phyloP scores from a whole-genome alignment of 1,140 invertebrate genomes.

The Pachypsylla venusta region DNA sequence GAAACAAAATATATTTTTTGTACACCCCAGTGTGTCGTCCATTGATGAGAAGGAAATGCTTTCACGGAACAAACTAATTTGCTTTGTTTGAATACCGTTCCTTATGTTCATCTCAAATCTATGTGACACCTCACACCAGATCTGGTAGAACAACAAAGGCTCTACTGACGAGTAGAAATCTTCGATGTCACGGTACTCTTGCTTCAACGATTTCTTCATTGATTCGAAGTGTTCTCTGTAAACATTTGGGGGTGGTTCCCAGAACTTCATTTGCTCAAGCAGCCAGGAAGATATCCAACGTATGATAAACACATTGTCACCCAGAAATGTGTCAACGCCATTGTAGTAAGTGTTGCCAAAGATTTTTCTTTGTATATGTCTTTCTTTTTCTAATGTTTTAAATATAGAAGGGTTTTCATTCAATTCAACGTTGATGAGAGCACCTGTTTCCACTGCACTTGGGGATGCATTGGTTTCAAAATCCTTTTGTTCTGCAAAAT shows the following conservation, averaged over 20 bases:
- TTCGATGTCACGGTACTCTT: neutral
- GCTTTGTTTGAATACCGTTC: too few species aligned
- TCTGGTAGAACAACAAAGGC: neutral
- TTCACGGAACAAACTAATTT: neutral
- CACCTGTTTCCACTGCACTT: too few species aligned
- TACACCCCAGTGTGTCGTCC: neutral
- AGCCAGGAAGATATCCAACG: neutral
- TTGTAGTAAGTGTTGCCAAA: neutral
- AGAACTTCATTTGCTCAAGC: neutral
- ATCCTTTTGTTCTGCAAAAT: too few species aligned
- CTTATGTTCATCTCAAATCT: neutral
- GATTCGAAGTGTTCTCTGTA: neutral
- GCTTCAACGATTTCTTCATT: neutral
- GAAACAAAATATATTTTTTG: neutral
- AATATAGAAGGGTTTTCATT: too few species aligned
- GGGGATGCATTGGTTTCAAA: too few species aligned
- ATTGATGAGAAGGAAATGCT: neutral
- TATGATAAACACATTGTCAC: neutral
- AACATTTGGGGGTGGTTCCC: neutral
- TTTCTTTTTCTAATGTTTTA: too few species aligned
- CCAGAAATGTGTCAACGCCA: neutral
- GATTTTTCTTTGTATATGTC: too few species aligned
- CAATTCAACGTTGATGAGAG: too few species aligned
- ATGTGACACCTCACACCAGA: neutral
- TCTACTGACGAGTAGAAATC: neutral